phyloP scores from a whole-genome alignment of 2,797 vertebrate species.

The Pteronotus mesoamericanus region DNA sequence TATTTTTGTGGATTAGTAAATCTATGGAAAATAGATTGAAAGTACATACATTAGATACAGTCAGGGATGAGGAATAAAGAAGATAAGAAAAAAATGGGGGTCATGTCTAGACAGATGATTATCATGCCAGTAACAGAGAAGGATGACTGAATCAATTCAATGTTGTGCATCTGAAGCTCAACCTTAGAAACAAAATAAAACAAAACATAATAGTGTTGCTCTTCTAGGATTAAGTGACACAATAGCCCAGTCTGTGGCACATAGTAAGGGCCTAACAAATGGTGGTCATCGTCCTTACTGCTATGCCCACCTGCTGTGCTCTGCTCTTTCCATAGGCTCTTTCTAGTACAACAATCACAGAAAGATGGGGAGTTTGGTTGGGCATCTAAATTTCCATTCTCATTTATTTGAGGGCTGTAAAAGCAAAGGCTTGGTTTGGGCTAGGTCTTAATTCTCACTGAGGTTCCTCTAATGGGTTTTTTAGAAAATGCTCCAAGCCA shows the following conservation, averaged over 20 bases:
- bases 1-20: constrained; percentile 54
- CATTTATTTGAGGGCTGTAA: background rate
- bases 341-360: background rate
- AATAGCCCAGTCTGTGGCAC: constrained; percentile 34
- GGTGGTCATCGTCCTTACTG: background rate
- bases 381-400: constrained; percentile 25
- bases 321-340: constrained; percentile 4
- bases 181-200: constrained; percentile 58
- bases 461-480: background rate
- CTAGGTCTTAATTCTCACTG: background rate
- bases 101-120: constrained; percentile 72
- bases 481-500: background rate
- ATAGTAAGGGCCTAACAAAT: constrained; percentile 44
- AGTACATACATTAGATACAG: constrained; percentile 32
- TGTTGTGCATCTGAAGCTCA: constrained; percentile 55
- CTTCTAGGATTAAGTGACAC: constrained; percentile 37
- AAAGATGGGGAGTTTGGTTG: background rate
- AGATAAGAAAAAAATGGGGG: constrained; percentile 51
- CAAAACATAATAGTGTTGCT: constrained; percentile 35
- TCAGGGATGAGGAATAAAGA: constrained; percentile 45
- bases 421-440: constrained; percentile 13
- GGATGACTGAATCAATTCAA: constrained; percentile 56
- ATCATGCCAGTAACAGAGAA: constrained; percentile 29
- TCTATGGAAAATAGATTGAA: constrained; percentile 58
- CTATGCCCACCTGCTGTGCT: background rate